Evolutionary conservation across 30 jellyfish, hydroid and myxozoan species (phyloP).

Genomic region (Aurelia sp.): DNA sequence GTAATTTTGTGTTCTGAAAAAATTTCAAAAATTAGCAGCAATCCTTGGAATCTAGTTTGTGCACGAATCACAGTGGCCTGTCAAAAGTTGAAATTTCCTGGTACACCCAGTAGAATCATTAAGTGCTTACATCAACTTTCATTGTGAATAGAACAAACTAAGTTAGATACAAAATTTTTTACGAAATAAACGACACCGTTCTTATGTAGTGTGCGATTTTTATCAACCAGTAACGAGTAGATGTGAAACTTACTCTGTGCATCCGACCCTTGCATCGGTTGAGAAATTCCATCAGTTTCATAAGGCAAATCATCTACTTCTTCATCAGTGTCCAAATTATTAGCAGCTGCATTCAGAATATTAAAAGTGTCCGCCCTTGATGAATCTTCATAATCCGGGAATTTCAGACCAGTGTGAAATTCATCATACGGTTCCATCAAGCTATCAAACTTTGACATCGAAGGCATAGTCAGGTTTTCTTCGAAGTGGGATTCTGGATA

Average conservation of each 20-base stretch:
- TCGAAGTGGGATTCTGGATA: constrained; percentile 57
- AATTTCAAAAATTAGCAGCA: too few relatives aligned
- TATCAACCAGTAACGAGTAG: too few relatives aligned
- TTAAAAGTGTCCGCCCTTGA: constrained; percentile 3
- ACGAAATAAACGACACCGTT: too few relatives aligned
- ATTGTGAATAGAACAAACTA: too few relatives aligned
- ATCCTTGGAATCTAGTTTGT: too few relatives aligned
- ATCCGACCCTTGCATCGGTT: background rate
- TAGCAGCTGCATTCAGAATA: constrained; percentile 52
- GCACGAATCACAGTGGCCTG: too few relatives aligned
- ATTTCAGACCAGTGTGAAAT: constrained; percentile 70
- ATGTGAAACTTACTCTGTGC: background rate
- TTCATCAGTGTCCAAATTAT: constrained; percentile 58
- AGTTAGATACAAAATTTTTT: too few relatives aligned
- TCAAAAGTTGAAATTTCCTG: too few relatives aligned
- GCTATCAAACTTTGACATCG: constrained; percentile 82
- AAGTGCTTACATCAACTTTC: too few relatives aligned
- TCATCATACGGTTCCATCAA: constrained; percentile 88
- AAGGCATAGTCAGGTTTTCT: constrained; percentile 61
- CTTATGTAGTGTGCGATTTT: too few relatives aligned
- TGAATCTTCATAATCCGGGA: constrained; percentile 54
- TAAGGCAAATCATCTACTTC: constrained; percentile 80
- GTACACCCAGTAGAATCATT: too few relatives aligned
- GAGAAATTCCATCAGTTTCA: constrained; percentile 30
- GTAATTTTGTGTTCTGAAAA: too few relatives aligned